Evolutionary conservation across 2,888 invertebrate genomes (phyloP), one percentile per base, ranked within the genome.

Genomic region (Morpho helenor): DNA sequence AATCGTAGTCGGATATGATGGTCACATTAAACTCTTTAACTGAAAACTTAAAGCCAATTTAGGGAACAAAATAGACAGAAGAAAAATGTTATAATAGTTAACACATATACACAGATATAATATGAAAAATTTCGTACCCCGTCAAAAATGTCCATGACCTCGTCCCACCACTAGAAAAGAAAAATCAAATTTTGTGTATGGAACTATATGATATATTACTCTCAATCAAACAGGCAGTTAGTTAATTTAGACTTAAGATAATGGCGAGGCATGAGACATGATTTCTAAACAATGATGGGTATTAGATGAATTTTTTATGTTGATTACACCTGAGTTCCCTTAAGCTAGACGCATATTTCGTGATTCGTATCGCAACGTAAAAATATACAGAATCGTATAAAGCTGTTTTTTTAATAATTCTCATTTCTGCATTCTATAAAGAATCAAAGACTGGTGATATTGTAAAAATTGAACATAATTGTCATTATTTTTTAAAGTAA

Each of bases 111-210:
- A 87, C 82, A 82, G 72, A 76, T 66, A 72, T 60, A 61, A 68
- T 74, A 79, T 78, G 80, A 87, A 91, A 91, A 87, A 76, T 79
- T 83, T 92, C 96, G 94, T 96, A 97, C 97, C 96, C 96, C 96
- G 86, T 97, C 96, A 94, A 97, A 97, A 92, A 96, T 96, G 93
- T 96, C 96, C 96, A 97, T 96, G 92, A 96, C 96, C 94, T 97
- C 96, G 95, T 96, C 96, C 97, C 96, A 96, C 96, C 96, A 96
- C 96, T 97, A 95, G 93, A 96, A 95, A 93, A 84, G 92, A 90
- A 93, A 92, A 90, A 89, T 68, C 59, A 72, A 70, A 72, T 73
- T 70, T 77, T 73, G 74, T 76, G 75, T 52, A 71, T 77, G 79
- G 69, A 68, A 63, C 53, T 59, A 52, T 70, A 69, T 70, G 68